Conservation (phyloP, 1,140 invertebrate genomes). For the Mizuhopecten yessoensis region DNA sequence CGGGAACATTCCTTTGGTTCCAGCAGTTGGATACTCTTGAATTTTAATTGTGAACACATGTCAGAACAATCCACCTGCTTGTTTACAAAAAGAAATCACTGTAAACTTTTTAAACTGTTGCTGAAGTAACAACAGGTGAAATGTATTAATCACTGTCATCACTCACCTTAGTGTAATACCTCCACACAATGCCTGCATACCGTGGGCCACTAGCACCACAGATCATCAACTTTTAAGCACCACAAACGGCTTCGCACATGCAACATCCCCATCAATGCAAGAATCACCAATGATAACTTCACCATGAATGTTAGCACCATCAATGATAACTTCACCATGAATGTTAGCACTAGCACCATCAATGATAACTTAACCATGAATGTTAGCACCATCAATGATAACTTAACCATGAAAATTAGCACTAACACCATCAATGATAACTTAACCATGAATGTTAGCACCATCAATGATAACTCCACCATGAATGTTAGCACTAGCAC, state of each 20-base stretch:
- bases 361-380: not conserved
- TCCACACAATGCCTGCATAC: not conserved
- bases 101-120: not conserved
- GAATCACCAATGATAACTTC: not conserved
- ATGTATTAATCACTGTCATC: not conserved
- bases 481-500: not conserved
- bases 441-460: not conserved
- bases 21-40: not conserved
- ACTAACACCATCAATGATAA: not conserved
- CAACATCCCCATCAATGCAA: not conserved
- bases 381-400: not conserved
- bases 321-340: not conserved
- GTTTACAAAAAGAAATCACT: not conserved
- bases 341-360: not conserved
- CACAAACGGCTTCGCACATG: not conserved
- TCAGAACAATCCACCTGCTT: constrained; percentile 30
- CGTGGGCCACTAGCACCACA: not conserved
- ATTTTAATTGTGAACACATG: not conserved
- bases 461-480: not conserved
- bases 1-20: not conserved
- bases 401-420: not conserved
- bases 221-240: not conserved
- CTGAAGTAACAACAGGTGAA: constrained; percentile 33
- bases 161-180: not conserved
- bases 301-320: not conserved